phyloP scores from a whole-genome alignment of 35 echinoderm and acorn worm species.

The Heliocidaris tuberculata region DNA sequence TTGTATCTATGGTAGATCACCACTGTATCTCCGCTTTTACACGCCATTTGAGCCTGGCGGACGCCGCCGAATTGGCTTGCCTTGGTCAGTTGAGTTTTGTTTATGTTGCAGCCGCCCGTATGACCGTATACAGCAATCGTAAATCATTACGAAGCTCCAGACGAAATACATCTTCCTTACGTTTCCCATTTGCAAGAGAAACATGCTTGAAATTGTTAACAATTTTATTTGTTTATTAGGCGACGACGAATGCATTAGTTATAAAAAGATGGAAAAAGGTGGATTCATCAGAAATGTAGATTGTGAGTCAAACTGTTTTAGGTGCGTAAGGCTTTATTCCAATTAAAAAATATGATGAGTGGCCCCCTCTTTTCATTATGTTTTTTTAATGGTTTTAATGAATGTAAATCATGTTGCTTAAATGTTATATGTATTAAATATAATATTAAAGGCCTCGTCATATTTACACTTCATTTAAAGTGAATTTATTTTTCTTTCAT shows the following conservation, averaged over 20 bases:
- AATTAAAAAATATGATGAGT: too few relatives aligned
- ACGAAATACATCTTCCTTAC: not conserved
- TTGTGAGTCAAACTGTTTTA: not conserved
- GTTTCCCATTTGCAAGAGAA: not conserved
- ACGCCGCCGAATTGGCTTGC: not conserved
- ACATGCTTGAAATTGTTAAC: not conserved
- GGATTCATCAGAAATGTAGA: not conserved
- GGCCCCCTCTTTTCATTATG: too few relatives aligned
- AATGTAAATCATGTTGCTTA: not conserved
- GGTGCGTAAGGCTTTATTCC: too few relatives aligned
- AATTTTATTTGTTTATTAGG: not conserved
- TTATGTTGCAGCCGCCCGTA: constrained; percentile 46
- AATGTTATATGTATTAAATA: not conserved
- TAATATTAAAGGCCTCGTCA: not conserved
- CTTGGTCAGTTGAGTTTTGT: constrained; percentile 6
- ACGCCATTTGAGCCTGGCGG: not conserved
- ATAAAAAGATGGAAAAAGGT: not conserved
- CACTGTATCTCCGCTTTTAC: not conserved
- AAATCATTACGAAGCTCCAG: constrained; percentile 12
- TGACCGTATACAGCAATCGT: not conserved
- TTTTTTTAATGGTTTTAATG: not conserved
- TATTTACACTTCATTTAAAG: not conserved
- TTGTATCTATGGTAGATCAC: not conserved
- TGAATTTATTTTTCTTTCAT: not conserved
- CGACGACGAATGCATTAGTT: not conserved